Evolutionary conservation across 2,888 invertebrate species (phyloP), one percentile per base, ranked within the genome.

Genomic region (Ochlodes sylvanus): DNA sequence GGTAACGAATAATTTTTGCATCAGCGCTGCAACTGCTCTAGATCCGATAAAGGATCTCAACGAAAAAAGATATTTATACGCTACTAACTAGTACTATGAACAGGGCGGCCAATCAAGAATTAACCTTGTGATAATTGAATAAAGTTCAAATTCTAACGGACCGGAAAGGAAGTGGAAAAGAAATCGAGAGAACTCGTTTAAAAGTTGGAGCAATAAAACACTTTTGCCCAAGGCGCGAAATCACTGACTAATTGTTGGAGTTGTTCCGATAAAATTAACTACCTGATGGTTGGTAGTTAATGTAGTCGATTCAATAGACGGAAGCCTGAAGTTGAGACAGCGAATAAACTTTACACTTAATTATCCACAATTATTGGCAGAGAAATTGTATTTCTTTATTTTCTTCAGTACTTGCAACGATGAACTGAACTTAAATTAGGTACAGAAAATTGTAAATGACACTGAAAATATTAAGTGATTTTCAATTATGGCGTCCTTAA

Each of bases 161-260:
- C n/a, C 9, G 19, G 14, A 56, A 2, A 10, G 52, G 21, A 21
- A 69, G 68, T 19, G 12, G 17, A 60, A 69, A 69, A 71, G 68
- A 72, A 72, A 71, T 66, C 65, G 55, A 68, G 71, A 74, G 72
- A 72, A 70, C 73, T 75, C 76, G 74, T 74, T 74, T 70, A 71
- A 74, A 78, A 77, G 77, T 78, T 79, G 76, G 77, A 73, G 81
- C 78, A 84, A 86, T 88, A 87, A 86, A 87, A 86, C 83, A 87
- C 82, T 82, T 83, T 79, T 77, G 81, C 79, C 79, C 74, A 79
- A 83, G 81, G 85, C 83, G 84, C 80, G 78, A 87, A 88, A 87
- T 86, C 86, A 83, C 83, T 75, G 81, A 80, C 81, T 86, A 86
- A 88, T 88, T 87, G 84, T 82, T 79, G 78, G 79, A 77, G 80